Percentiles rank a stretch among this genome's conserved stretches.
Conservation (phyloP, 2,113 vertebrate genomes). For the Casuarius casuarius region DNA sequence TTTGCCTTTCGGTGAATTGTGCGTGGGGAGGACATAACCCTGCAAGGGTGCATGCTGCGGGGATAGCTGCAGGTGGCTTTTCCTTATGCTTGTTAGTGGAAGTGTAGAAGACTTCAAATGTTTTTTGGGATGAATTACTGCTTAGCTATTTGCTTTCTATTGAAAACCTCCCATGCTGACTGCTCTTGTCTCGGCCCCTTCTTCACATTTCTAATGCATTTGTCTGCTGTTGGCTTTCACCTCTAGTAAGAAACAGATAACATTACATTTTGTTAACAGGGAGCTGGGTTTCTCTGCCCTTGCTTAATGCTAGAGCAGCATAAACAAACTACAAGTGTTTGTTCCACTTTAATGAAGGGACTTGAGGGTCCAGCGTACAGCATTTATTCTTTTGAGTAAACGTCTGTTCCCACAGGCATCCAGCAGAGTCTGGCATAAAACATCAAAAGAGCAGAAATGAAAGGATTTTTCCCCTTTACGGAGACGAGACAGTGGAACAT, state of each 20-base stretch:
- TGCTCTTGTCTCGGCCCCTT: not conserved
- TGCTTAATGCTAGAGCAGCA: not conserved
- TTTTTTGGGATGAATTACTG: not conserved
- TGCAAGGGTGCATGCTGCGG: not conserved
- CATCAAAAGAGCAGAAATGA: constrained; percentile 34
- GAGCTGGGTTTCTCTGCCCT: not conserved
- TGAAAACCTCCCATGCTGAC: accelerated
- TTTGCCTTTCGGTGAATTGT: not conserved
- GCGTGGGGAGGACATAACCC: not conserved
- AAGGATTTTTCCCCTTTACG: not conserved
- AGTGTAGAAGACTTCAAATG: not conserved
- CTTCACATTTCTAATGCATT: not conserved
- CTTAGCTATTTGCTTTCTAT: not conserved
- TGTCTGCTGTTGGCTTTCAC: not conserved
- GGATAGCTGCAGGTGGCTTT: not conserved
- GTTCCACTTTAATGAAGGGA: constrained; percentile 13
- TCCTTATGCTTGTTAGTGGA: not conserved
- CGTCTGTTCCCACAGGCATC: constrained; percentile 42
- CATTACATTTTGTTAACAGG: not conserved
- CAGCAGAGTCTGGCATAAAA: not conserved
- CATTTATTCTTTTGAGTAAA: constrained; percentile 30
- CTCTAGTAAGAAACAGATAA: not conserved
- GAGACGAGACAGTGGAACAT: not conserved
- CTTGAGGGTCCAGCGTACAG: not conserved
- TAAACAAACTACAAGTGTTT: constrained; percentile 25